phyloP scores from a whole-genome alignment of 2,888 invertebrate species.

The Horisme vitalbata region DNA sequence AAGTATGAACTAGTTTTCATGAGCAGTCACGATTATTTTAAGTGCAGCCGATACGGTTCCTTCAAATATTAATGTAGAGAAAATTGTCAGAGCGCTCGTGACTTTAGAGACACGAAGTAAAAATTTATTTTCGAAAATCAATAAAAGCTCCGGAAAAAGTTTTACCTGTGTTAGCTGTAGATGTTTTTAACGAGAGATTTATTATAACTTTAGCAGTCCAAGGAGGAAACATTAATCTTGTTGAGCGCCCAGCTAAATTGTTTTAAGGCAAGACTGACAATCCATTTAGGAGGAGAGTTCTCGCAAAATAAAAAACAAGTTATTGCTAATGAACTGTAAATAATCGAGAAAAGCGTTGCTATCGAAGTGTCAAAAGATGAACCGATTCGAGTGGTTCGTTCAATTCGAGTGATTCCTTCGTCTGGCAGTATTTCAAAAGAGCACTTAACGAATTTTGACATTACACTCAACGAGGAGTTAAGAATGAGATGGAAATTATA shows the following conservation, averaged over 20 bases:
- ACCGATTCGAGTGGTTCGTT: conserved; percentile 42
- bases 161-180: conserved; percentile 43
- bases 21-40: conserved; percentile 39
- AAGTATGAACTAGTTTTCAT: conserved; percentile 43
- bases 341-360: conserved; percentile 51
- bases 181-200: conserved; percentile 52
- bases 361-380: conserved; percentile 42
- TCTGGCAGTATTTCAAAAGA: conserved; percentile 68
- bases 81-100: conserved; percentile 54
- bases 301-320: conserved; percentile 53
- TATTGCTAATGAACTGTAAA: conserved; percentile 64
- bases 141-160: conserved; percentile 55
- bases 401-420: conserved; percentile 40
- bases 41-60: conserved; percentile 35
- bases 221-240: conserved; percentile 59
- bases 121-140: conserved; percentile 56
- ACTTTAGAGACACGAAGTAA: conserved; percentile 52
- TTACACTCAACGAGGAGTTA: conserved; percentile 30
- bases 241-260: conserved; percentile 58
- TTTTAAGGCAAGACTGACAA: conserved; percentile 59
- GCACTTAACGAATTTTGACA: conserved; percentile 53
- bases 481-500: conserved; percentile 30
- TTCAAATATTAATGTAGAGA: conserved; percentile 43
- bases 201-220: conserved; percentile 58
- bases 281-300: conserved; percentile 56